Percentiles rank a stretch among this genome's conserved stretches.
phyloP scores from a whole-genome alignment of 2,888 invertebrate genomes.

The Callyntrura sp. region DNA sequence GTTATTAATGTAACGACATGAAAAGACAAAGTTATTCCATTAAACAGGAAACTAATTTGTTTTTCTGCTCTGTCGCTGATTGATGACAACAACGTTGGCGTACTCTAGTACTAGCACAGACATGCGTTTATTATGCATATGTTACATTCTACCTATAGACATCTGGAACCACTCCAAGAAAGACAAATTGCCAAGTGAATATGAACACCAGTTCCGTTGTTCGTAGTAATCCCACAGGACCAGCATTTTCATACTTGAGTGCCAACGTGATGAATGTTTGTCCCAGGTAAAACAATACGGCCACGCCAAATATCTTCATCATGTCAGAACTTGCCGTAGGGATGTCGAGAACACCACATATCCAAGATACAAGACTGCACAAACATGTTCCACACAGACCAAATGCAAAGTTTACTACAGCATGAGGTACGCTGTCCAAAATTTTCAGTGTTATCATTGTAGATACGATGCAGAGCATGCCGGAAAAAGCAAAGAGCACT shows the following conservation, averaged over 20 bases:
- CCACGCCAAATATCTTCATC: slow-evolving; percentile 35
- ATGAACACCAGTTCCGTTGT: slow-evolving; percentile 74
- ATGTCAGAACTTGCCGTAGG: slow-evolving; percentile 53
- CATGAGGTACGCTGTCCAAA: slow-evolving; percentile 58
- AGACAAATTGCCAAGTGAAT: slow-evolving; percentile 78
- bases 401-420: slow-evolving; percentile 49
- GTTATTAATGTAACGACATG: background rate
- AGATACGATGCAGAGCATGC: slow-evolving; percentile 65
- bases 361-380: slow-evolving; percentile 40
- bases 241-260: slow-evolving; percentile 71
- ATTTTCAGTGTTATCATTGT: slow-evolving; percentile 64
- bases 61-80: background rate
- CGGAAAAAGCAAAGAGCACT: slow-evolving; percentile 51
- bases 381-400: slow-evolving; percentile 60
- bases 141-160: slow-evolving; percentile 68
- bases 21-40: slow-evolving; percentile 1
- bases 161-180: slow-evolving; percentile 76
- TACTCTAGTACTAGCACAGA: background rate
- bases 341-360: slow-evolving; percentile 47
- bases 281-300: slow-evolving; percentile 63
- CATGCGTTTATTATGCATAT: background rate
- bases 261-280: slow-evolving; percentile 70
- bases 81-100: too few relatives aligned
- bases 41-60: slow-evolving; percentile 1
- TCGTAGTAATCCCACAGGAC: slow-evolving; percentile 70